A percentile compares a stretch with the other conserved stretches of the same genome.
These are phyloP conservation scores for Leucosticte australis DNA, from an alignment of 2,113 vertebrate species.

Conservation along the genomic window DNA sequence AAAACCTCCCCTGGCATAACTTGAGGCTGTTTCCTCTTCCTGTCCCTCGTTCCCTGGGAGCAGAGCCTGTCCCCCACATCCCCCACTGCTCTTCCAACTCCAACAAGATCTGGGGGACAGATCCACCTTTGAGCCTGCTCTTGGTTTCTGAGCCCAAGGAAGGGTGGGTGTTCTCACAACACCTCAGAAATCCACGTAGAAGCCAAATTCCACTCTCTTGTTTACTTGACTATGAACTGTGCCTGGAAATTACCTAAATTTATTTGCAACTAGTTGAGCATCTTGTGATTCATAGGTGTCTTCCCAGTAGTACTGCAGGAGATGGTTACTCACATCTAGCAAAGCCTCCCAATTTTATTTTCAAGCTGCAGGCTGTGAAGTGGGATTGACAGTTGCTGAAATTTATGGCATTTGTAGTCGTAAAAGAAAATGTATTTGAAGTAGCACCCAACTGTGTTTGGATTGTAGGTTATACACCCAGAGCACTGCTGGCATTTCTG, in stretches of 20 bases:
- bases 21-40: neutral
- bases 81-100: neutral
- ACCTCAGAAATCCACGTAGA: neutral
- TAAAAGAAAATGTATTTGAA: slow-evolving; percentile 7
- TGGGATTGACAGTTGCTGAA: slow-evolving; percentile 43
- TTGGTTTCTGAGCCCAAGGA: neutral
- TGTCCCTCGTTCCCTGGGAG: neutral
- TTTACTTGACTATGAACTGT: neutral
- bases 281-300: slow-evolving; percentile 38
- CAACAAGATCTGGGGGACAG: neutral
- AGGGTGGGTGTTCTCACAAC: neutral
- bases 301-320: slow-evolving; percentile 3
- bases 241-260: slow-evolving; percentile 11
- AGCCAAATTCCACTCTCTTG: neutral
- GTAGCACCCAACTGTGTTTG: neutral
- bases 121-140: neutral
- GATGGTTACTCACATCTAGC: slow-evolving; percentile 25
- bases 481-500: neutral
- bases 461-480: neutral
- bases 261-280: neutral
- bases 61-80: neutral
- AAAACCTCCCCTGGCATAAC: neutral
- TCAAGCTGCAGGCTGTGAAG: slow-evolving; percentile 20
- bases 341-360: slow-evolving; percentile 43
- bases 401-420: slow-evolving; percentile 1